Base-by-base conservation (phyloP, 1,140 invertebrate species). In the Rhopalosiphum padi region DNA sequence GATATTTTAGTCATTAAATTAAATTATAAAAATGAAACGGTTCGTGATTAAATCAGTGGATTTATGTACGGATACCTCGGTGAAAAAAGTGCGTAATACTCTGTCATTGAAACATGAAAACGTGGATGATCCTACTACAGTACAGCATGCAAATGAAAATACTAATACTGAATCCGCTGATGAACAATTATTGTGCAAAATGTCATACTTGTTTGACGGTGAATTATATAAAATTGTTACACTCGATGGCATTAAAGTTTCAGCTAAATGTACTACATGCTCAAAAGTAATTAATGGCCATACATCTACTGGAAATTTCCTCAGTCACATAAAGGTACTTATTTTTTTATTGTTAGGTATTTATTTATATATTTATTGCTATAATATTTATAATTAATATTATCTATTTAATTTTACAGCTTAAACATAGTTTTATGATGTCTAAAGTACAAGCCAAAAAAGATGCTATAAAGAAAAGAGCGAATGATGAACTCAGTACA, bases 371-470 rank as follows among this genome's bases (percentile, higher is more conserved):
- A 68, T 30, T 82, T 35, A 82, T 82, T 82, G 30, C 30, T 82
- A n/a, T 82, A 82, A 82, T 82, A 82, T n/a, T 82, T 82, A 37
- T 30, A 82, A 82, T 8, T 82, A 37, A 82, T 82, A 18, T 82
- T 82, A 82, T 82, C 2, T 82, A 82, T 35, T 82, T 82, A 9
- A 82, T 82, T 82, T 15, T 82, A 82, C n/a, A 82, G 68, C 2
- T 82, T 82, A 82, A 82, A 82, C 68, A 82, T 82, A 82, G 4
- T n/a, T 82, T 82, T 82, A 82, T 82, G 68, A n/a, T 82, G 30
- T 82, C 68, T n/a, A 82, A 82, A 5, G 30, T n/a, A 82, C n/a
- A 82, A 82, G 15, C 68, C n/a, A 82, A 82, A 82, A 82, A 35
- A 82, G 23, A n/a, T 82, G 30, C n/a, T n/a, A 82, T 37, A 82